Percentiles rank a stretch among this genome's conserved stretches.
phyloP scores from a whole-genome alignment of 2,797 vertebrate species.

The Allobates femoralis region DNA sequence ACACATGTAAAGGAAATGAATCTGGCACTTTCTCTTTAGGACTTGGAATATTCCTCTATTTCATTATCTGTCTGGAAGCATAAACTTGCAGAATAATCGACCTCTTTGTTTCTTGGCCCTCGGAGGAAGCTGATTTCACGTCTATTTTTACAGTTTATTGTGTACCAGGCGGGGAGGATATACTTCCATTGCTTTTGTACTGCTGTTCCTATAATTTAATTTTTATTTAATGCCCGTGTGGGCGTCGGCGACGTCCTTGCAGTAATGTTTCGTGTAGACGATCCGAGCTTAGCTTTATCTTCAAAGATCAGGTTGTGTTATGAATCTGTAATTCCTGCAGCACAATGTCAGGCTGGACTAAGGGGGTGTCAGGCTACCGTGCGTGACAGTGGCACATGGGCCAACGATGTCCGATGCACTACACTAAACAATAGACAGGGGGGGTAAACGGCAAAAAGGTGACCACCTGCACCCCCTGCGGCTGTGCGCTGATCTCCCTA shows the following conservation, averaged over 20 bases:
- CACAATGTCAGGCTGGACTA: too few species aligned
- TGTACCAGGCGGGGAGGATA: not conserved
- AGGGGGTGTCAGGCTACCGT: too few species aligned
- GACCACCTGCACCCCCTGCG: too few species aligned
- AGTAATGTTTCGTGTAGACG: not conserved
- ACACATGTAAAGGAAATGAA: not conserved
- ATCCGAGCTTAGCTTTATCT: not conserved
- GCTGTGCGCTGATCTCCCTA: too few species aligned
- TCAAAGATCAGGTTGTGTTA: not conserved
- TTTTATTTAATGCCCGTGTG: slow-evolving; percentile 18
- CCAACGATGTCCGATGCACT: too few species aligned
- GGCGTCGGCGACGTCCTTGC: not conserved
- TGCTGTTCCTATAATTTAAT: slow-evolving; percentile 7
- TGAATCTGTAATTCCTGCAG: too few species aligned
- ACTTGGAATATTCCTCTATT: not conserved
- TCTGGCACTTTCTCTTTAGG: not conserved
- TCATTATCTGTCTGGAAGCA: not conserved
- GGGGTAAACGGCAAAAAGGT: too few species aligned
- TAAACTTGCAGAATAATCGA: not conserved
- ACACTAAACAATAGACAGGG: too few species aligned
- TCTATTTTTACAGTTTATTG: slow-evolving; percentile 6
- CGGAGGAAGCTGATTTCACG: not conserved
- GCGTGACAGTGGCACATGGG: too few species aligned
- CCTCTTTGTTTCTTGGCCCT: not conserved
- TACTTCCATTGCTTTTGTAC: not conserved